Evolutionary conservation across 1,140 invertebrate genomes (phyloP).

Genomic region (Ceratina japonica): DNA sequence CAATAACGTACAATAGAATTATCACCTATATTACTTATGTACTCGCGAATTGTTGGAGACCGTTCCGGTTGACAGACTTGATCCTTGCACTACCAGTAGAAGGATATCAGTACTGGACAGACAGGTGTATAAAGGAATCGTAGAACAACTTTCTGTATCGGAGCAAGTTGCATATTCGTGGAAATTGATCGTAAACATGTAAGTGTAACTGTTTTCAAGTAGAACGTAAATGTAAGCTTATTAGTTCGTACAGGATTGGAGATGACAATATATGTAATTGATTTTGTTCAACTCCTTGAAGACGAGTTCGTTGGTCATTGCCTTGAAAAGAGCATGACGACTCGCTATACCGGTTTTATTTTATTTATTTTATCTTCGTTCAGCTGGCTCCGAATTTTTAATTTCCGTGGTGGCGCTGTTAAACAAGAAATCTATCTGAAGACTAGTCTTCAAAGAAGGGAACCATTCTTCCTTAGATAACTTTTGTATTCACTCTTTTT

Average conservation of each 20-base stretch:
- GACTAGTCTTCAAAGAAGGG: neutral
- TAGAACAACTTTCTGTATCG: slow-evolving; percentile 25
- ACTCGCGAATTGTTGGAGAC: neutral
- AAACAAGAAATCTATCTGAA: neutral
- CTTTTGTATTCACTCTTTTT: too few species aligned
- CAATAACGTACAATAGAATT: neutral
- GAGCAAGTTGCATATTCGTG: neutral
- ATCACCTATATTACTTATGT: too few species aligned
- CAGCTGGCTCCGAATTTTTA: slow-evolving; percentile 20
- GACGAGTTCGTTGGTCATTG: slow-evolving; percentile 12
- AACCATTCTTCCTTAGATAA: too few species aligned
- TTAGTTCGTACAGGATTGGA: neutral
- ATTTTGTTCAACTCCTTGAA: slow-evolving; percentile 21
- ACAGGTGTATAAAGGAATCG: slow-evolving; percentile 26
- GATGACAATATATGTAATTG: slow-evolving; percentile 1
- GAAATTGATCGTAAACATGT: neutral
- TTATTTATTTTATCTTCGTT: slow-evolving; percentile 38
- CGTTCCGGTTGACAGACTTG: slow-evolving; percentile 1
- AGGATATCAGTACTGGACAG: slow-evolving; percentile 32
- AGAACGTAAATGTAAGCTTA: neutral
- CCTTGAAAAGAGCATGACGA: slow-evolving; percentile 37
- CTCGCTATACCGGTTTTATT: slow-evolving; percentile 53
- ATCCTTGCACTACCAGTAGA: slow-evolving; percentile 26
- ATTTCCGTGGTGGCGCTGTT: slow-evolving; percentile 32
- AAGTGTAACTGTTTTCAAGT: neutral